Evolutionary conservation across 2,888 invertebrate genomes (phyloP).

Genomic region (Pheosia gnoma): DNA sequence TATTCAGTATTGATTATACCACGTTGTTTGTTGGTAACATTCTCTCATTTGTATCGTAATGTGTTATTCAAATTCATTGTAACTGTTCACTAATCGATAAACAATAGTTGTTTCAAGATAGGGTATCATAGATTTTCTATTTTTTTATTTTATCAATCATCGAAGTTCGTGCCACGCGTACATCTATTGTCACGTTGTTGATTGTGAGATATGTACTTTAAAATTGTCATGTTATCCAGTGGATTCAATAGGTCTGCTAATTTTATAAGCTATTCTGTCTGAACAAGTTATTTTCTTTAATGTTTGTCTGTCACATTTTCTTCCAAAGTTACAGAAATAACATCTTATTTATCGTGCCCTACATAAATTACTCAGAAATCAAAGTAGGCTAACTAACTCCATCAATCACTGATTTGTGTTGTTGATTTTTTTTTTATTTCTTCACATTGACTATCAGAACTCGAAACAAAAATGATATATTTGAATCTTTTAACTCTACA

Average conservation of each 20-base stretch:
- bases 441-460: conserved; percentile 1
- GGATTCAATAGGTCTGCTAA: not conserved
- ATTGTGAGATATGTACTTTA: not conserved
- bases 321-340: not conserved
- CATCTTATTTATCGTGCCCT: not conserved
- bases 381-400: conserved; percentile 2
- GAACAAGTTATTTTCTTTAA: not conserved
- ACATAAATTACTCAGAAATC: conserved; percentile 2
- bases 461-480: not conserved
- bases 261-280: not conserved
- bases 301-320: not conserved
- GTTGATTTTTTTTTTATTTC: not conserved
- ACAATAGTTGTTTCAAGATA: not conserved
- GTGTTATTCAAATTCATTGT: too few species aligned
- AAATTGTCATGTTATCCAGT: not conserved
- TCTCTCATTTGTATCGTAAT: too few species aligned
- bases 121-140: not conserved
- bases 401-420: not conserved
- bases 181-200: not conserved
- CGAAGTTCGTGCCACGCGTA: not conserved
- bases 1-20: not conserved
- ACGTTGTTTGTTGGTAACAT: not conserved
- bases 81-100: not conserved
- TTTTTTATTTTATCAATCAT: not conserved
- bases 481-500: not conserved